Evolutionary conservation across 2,113 vertebrate species (phyloP).

Genomic region (Cryptomyrus ogoouensis): DNA sequence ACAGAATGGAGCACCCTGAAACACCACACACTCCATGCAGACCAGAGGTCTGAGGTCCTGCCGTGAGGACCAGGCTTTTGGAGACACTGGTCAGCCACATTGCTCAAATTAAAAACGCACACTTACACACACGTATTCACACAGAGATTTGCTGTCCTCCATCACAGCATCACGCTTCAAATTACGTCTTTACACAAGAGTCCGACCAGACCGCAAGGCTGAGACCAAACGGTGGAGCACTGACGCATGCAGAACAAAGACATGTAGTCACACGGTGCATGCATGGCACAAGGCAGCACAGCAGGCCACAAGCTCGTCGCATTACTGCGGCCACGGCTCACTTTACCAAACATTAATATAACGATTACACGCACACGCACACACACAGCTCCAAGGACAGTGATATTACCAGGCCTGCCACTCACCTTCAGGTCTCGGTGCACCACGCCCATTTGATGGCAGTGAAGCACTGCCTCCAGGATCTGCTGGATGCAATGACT

Average conservation of each 20-base stretch:
- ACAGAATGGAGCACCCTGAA: neutral
- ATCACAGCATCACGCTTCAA: neutral
- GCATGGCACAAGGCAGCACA: neutral
- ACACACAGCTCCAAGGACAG: conserved; percentile 23
- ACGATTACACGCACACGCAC: neutral
- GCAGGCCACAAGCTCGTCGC: neutral
- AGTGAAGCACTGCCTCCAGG: conserved; percentile 92
- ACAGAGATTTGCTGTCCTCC: neutral
- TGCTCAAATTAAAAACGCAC: neutral
- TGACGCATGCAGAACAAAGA: neutral
- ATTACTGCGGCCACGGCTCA: neutral
- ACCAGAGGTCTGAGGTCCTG: neutral
- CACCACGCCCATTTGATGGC: conserved; percentile 96
- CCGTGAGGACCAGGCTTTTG: neutral
- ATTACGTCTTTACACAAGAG: neutral
- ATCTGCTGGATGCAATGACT: conserved; percentile 98
- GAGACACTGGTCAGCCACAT: neutral
- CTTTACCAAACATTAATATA: neutral
- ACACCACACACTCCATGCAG: neutral
- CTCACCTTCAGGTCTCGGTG: conserved; percentile 98
- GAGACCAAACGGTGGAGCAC: neutral
- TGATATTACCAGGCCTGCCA: conserved; percentile 44
- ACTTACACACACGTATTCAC: neutral
- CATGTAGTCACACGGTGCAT: neutral
- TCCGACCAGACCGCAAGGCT: neutral